phyloP scores from a whole-genome alignment of 2,113 vertebrate genomes.

The Gasterosteus aculeatus region DNA sequence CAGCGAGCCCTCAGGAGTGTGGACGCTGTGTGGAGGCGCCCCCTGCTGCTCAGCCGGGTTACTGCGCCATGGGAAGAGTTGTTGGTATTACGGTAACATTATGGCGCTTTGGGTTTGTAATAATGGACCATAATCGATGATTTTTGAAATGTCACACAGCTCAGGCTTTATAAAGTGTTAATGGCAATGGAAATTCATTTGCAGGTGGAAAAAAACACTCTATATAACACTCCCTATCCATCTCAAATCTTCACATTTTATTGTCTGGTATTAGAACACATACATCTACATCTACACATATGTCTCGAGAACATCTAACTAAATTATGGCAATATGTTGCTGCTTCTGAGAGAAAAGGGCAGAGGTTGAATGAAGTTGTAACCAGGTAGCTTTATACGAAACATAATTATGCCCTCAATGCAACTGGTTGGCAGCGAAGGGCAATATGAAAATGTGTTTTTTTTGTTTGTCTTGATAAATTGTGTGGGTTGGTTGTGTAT shows the following conservation, averaged over 20 bases:
- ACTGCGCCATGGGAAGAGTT: neutral
- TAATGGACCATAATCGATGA: neutral
- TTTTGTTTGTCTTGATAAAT: neutral
- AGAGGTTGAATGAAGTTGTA: neutral
- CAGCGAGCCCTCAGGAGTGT: neutral
- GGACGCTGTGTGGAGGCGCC: conserved; percentile 44
- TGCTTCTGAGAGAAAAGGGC: neutral
- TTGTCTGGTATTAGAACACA: too few relatives aligned
- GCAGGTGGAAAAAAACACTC: neutral
- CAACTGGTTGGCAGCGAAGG: neutral
- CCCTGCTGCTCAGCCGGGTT: neutral
- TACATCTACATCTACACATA: neutral
- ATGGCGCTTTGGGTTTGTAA: neutral
- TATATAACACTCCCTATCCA: too few relatives aligned
- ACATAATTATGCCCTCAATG: neutral
- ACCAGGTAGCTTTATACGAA: neutral
- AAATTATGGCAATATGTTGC: neutral
- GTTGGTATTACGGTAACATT: neutral
- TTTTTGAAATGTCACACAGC: too few relatives aligned
- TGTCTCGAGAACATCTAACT: neutral
- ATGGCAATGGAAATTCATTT: neutral
- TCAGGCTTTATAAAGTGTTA: neutral
- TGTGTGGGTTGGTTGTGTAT: neutral
- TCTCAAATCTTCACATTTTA: too few relatives aligned
- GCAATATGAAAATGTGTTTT: neutral